These are phyloP conservation scores for Dysmachus trigonus DNA, from an alignment of 2,888 invertebrate species.

Conservation along the genomic window DNA sequence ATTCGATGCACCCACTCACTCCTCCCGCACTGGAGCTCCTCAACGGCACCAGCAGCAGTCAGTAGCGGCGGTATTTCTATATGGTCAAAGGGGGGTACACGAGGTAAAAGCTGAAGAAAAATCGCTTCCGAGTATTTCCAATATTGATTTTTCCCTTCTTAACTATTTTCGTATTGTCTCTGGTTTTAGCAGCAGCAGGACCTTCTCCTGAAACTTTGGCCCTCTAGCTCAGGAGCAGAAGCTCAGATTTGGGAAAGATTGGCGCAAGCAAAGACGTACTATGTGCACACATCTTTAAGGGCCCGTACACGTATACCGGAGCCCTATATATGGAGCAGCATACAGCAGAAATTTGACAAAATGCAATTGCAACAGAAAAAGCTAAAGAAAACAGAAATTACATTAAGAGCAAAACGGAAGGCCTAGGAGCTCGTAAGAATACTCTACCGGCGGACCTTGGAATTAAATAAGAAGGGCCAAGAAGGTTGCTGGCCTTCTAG, in stretches of 20 bases:
- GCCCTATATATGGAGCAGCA: background rate
- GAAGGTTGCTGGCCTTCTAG: slow-evolving; percentile 33
- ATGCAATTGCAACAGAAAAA: slow-evolving; percentile 35
- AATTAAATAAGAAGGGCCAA: slow-evolving; percentile 10
- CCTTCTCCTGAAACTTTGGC: background rate
- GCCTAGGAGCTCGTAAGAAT: slow-evolving; percentile 7
- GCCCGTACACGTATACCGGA: background rate
- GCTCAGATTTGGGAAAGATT: background rate
- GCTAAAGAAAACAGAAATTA: slow-evolving; percentile 20
- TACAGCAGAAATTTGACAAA: slow-evolving; percentile 10
- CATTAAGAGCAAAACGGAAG: background rate
- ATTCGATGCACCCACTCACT: background rate
- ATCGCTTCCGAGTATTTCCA: slow-evolving; percentile 28
- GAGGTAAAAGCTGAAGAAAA: background rate
- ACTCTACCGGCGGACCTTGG: background rate
- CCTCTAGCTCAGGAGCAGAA: background rate
- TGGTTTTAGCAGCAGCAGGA: background rate
- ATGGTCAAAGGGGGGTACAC: background rate
- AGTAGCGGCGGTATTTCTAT: background rate
- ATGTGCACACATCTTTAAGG: background rate
- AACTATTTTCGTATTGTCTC: slow-evolving; percentile 32
- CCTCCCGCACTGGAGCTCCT: background rate
- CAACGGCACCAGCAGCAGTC: background rate
- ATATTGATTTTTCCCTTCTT: slow-evolving; percentile 36
- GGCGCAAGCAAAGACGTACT: background rate